Conservation (phyloP, 2,113 vertebrate species). For the Cettia cetti region DNA sequence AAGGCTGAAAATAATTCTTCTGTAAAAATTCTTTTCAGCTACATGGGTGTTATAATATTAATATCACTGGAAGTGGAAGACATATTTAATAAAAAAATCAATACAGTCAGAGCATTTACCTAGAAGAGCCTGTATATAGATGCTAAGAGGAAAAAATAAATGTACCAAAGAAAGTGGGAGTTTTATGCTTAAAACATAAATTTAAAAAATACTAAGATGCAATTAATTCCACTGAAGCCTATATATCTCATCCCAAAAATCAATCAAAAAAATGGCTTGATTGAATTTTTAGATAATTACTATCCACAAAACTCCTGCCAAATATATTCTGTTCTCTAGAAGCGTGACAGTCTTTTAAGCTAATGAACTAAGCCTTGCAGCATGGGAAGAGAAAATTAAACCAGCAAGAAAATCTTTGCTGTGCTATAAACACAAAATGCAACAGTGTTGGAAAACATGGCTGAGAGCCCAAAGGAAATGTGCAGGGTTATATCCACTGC, state of each 20-base stretch:
- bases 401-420: neutral
- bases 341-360: neutral
- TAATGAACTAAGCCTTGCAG: neutral
- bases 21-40: neutral
- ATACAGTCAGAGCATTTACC: neutral
- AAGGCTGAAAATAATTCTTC: neutral
- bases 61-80: neutral
- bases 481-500: neutral
- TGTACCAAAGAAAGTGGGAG: neutral
- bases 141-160: neutral
- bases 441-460: neutral
- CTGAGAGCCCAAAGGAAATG: neutral
- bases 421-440: neutral
- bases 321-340: neutral
- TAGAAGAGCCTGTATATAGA: neutral
- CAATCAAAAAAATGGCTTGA: neutral
- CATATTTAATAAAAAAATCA: neutral
- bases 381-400: neutral
- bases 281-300: slow-evolving; percentile 14
- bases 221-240: slow-evolving; percentile 2
- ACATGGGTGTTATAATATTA: neutral
- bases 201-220: neutral
- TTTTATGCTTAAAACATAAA: neutral
- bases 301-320: neutral
- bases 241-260: neutral